Conservation (phyloP, 2,888 invertebrate species). For the Panzeria rudis region DNA sequence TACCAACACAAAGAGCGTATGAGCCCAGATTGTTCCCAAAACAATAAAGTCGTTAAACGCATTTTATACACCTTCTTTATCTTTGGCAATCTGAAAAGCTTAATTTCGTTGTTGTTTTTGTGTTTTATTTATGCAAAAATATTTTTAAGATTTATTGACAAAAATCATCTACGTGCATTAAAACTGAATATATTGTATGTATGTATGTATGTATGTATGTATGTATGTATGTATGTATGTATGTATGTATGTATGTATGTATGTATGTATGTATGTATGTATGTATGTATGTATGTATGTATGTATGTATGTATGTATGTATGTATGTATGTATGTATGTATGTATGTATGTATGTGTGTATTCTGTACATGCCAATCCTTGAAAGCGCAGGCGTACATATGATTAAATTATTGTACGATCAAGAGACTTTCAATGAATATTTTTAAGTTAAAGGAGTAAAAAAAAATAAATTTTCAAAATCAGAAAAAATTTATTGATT, state of each 20-base stretch:
- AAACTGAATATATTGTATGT: background rate
- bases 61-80: constrained; percentile 66
- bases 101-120: background rate
- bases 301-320: background rate
- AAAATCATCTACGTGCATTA: constrained; percentile 50
- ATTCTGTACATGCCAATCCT: constrained; percentile 66
- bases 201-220: background rate
- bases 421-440: constrained; percentile 30
- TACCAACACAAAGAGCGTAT: background rate
- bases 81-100: constrained; percentile 49
- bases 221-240: background rate
- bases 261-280: background rate
- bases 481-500: constrained; percentile 62
- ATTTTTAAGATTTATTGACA: constrained; percentile 68
- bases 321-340: background rate
- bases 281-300: background rate
- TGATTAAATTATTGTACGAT: constrained; percentile 54
- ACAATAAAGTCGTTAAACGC: constrained; percentile 70
- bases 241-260: background rate
- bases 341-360: background rate
- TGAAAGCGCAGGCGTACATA: constrained; percentile 72
- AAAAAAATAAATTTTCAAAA: constrained; percentile 23
- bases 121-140: constrained; percentile 60
- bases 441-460: constrained; percentile 34
- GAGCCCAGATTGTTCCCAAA: constrained; percentile 33